Base-by-base conservation (phyloP, 2,888 invertebrate species). In the Anoncus sp. region DNA sequence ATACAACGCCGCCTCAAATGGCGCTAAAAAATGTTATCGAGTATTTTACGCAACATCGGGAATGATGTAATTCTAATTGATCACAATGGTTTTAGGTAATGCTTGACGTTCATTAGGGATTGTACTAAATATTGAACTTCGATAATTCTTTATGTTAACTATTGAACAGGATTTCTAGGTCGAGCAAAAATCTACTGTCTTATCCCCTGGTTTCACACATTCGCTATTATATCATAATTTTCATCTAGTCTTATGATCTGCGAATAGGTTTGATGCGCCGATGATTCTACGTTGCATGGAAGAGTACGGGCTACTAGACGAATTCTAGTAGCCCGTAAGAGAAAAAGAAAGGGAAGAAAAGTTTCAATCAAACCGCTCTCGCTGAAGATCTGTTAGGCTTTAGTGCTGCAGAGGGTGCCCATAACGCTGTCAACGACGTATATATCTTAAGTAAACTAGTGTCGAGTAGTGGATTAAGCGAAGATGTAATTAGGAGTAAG, bases 361-460 rank as follows among this genome's bases (percentile, higher is more conserved):
- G 63, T 10, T 55, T 55, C 14, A 67, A 31, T 38, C 53, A 53
- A 67, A 53, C 67, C 2, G 67, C 55, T 45, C 53, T 67, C 20
- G 24, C 55, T n/a, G 40, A 55, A 67, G 67, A 67, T 55, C 7
- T 55, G 18, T 67, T 69, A 24, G 57, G 69, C 31, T 6, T 18
- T 12, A 10, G 16, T 16, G 57, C 57, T 1, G 18, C 22, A 14
- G 57, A 27, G 2, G 69, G 59, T 59, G 69, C 69, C 10, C 57
- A 69, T 38, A 45, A 69, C 18, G 57, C 59, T n/a, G 18, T 31
- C 2, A 69, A 57, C 12, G 69, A 69, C 10, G 45, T 69, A n/a
- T 31, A 31, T 31, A 31, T 31, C 31, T 31, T 31, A 7, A 31
- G 65, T 27, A 24, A 65, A 65, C 65, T 65, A 65, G 16, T 65